These are phyloP conservation scores for Chrysomallon squamiferum DNA, from an alignment of 1,140 invertebrate species.

Conservation along the genomic window DNA sequence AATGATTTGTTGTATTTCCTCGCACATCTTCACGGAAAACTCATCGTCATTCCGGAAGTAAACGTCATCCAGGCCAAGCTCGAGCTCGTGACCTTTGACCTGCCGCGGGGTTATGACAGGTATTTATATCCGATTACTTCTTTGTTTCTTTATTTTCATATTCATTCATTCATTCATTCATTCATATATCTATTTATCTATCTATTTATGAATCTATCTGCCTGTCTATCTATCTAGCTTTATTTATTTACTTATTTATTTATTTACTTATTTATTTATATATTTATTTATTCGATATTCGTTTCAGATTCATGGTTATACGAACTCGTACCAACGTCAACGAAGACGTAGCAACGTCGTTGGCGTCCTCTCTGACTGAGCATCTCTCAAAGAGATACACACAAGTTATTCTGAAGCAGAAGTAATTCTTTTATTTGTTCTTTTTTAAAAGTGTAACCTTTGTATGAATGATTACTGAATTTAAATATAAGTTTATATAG, in stretches of 20 bases:
- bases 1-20: constrained; percentile 49
- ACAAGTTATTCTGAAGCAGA: constrained; percentile 51
- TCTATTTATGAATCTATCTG: too few species aligned
- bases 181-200: too few species aligned
- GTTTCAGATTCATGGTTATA: constrained; percentile 48
- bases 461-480: background rate
- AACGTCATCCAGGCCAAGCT: constrained; percentile 46
- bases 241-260: too few species aligned
- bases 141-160: too few species aligned
- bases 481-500: too few species aligned
- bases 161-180: too few species aligned
- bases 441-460: background rate
- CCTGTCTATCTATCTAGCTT: too few species aligned
- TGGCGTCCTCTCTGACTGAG: constrained; percentile 35
- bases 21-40: constrained; percentile 27
- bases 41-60: constrained; percentile 38
- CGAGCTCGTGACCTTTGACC: constrained; percentile 50
- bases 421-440: constrained; percentile 24
- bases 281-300: too few species aligned
- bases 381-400: constrained; percentile 38
- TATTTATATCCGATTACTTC: too few species aligned
- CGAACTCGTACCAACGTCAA: constrained; percentile 43
- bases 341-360: constrained; percentile 21
- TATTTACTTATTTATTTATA: too few species aligned
- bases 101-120: constrained; percentile 39